Percentiles rank a stretch among this genome's conserved stretches.
These are phyloP conservation scores for Lysandra bellargus DNA, from an alignment of 2,888 invertebrate genomes.

Conservation along the genomic window DNA sequence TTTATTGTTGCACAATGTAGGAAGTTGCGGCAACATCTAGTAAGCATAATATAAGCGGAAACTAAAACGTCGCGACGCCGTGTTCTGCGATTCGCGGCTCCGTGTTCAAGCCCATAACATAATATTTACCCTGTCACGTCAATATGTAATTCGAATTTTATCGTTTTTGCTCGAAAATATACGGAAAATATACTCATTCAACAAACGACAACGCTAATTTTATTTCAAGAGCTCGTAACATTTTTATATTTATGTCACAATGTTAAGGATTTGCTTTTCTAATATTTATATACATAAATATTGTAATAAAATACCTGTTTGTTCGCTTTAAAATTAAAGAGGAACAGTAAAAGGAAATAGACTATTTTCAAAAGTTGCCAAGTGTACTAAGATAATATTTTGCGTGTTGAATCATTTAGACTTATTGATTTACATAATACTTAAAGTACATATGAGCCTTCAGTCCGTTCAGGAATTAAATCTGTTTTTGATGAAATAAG, in stretches of 20 bases:
- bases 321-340: too few species aligned
- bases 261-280: background rate
- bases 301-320: too few species aligned
- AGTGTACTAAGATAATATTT: too few species aligned
- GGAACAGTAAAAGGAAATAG: too few species aligned
- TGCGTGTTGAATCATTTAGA: too few species aligned
- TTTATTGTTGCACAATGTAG: background rate
- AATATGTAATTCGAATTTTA: conserved; percentile 44
- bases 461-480: too few species aligned
- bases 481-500: too few species aligned
- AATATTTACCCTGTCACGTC: conserved; percentile 43
- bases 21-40: background rate
- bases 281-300: too few species aligned
- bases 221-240: conserved; percentile 24
- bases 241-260: conserved; percentile 7
- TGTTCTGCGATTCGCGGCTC: background rate
- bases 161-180: conserved; percentile 40
- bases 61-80: background rate
- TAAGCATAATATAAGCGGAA: background rate
- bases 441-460: too few species aligned
- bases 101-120: conserved; percentile 31
- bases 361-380: too few species aligned
- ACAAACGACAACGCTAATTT: conserved; percentile 34
- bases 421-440: too few species aligned
- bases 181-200: conserved; percentile 38